These are phyloP conservation scores for Pardalotus punctatus DNA, from an alignment of 2,113 vertebrate genomes.

Conservation along the genomic window DNA sequence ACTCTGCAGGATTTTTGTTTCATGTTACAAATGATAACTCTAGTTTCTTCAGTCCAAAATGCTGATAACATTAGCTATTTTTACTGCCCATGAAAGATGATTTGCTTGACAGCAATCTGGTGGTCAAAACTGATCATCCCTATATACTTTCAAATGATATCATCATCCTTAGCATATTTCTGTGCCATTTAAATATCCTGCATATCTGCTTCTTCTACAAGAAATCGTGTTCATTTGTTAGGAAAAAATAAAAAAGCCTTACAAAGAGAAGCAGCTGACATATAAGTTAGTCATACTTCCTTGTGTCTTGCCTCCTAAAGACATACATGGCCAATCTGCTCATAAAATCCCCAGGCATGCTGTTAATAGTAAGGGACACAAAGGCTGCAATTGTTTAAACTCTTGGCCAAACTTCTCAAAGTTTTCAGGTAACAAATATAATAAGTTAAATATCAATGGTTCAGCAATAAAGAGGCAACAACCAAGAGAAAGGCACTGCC, in stretches of 20 bases:
- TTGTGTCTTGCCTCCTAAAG: slow-evolving; percentile 15
- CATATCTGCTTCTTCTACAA: background rate
- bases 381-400: background rate
- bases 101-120: background rate
- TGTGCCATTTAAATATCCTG: background rate
- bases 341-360: background rate
- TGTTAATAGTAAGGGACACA: background rate
- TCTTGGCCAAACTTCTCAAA: background rate
- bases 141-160: background rate
- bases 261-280: slow-evolving; percentile 15
- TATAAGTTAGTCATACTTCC: slow-evolving; percentile 52
- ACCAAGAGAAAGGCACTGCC: background rate
- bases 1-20: background rate
- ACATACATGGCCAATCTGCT: slow-evolving; percentile 23
- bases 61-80: background rate
- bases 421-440: background rate
- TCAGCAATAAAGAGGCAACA: background rate
- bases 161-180: background rate
- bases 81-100: background rate
- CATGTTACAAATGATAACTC: background rate
- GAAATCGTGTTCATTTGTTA: background rate
- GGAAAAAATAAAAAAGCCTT: background rate
- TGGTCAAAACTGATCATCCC: background rate
- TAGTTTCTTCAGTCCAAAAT: background rate
- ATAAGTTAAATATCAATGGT: background rate